Percentiles rank a stretch among this genome's conserved stretches.
Evolutionary conservation across 2,888 invertebrate species (phyloP).

Genomic region (Lypha dubia): DNA sequence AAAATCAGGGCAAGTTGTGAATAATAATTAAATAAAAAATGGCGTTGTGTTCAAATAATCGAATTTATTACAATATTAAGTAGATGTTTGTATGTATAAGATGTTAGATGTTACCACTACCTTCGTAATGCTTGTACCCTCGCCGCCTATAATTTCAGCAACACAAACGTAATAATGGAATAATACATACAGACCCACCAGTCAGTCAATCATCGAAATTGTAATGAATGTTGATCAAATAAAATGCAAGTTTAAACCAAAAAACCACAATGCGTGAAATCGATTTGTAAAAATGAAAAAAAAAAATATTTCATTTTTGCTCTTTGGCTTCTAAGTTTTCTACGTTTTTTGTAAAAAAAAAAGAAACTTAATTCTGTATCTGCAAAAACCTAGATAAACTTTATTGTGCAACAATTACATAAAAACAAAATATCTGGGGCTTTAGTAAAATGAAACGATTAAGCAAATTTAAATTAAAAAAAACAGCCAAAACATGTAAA

Average conservation of each 20-base stretch:
- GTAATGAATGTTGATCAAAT: conserved; percentile 35
- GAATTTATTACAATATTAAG: too few relatives aligned
- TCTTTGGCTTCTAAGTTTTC: not conserved
- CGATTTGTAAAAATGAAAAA: conserved; percentile 48
- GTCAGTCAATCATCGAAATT: conserved; percentile 19
- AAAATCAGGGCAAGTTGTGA: too few relatives aligned
- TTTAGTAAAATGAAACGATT: conserved; percentile 25
- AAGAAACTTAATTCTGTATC: conserved; percentile 7
- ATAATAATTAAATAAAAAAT: too few relatives aligned
- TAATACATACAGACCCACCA: not conserved
- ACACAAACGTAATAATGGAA: not conserved
- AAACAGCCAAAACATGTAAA: not conserved
- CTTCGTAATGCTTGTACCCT: not conserved
- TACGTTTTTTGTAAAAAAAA: not conserved
- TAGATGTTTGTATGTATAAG: too few relatives aligned
- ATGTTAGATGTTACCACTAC: too few relatives aligned
- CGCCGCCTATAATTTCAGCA: not conserved
- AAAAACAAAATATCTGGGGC: not conserved
- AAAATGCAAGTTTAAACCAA: conserved; percentile 30
- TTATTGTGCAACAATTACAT: not conserved
- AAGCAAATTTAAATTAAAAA: conserved; percentile 5
- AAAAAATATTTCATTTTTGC: conserved; percentile 6
- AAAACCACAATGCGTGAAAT: conserved; percentile 63
- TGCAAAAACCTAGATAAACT: conserved; percentile 27
- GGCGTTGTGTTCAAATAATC: too few relatives aligned